A percentile compares a stretch with the other conserved stretches of the same genome.
These are phyloP conservation scores for Lanius ludovicianus DNA, from an alignment of 2,113 vertebrate species.

Conservation along the genomic window DNA sequence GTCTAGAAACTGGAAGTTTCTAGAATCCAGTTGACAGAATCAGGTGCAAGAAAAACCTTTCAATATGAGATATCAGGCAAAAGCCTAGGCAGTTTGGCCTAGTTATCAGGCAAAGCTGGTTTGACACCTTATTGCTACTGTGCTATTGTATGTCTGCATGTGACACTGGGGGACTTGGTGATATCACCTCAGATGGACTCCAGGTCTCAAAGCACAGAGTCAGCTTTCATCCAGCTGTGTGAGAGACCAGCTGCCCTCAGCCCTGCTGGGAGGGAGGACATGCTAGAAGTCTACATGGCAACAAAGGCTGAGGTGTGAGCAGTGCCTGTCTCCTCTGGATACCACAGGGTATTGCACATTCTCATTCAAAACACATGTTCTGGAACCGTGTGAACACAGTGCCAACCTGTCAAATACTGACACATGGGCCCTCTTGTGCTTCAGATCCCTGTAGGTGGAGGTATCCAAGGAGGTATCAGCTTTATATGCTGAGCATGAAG, in stretches of 20 bases:
- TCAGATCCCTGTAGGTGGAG: not conserved
- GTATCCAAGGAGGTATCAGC: not conserved
- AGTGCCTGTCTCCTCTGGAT: not conserved
- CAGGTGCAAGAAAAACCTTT: not conserved
- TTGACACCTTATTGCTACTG: not conserved
- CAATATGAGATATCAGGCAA: not conserved
- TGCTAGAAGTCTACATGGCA: not conserved
- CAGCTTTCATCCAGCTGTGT: not conserved
- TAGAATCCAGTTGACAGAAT: not conserved
- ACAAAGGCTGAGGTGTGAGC: not conserved
- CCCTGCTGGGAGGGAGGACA: fast-evolving
- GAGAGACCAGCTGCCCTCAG: not conserved
- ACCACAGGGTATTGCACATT: not conserved
- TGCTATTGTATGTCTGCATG: not conserved
- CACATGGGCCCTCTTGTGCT: not conserved
- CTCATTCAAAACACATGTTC: fast-evolving
- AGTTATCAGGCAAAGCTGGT: not conserved
- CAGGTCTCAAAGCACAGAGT: not conserved
- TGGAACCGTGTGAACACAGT: not conserved
- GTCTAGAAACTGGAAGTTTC: not conserved
- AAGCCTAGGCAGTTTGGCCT: not conserved
- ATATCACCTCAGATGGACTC: not conserved
- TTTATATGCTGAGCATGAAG: not conserved
- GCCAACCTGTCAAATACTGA: not conserved
- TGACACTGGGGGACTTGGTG: not conserved